Evolutionary conservation across 2,113 vertebrate genomes (phyloP).

Genomic region (Ondatra zibethicus): DNA sequence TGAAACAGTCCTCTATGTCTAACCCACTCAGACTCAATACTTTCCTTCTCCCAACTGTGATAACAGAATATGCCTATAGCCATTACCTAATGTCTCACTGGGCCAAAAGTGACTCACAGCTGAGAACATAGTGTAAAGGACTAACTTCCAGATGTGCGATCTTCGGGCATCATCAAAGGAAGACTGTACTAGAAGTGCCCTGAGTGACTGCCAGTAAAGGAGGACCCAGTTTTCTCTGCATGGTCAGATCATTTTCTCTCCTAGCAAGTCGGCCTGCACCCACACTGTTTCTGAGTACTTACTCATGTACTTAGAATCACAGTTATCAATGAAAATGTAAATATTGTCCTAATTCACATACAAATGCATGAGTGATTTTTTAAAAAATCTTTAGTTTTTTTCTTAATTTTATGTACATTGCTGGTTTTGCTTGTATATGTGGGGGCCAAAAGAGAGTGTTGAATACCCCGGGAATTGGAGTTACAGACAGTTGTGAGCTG

Average conservation of each 20-base stretch:
- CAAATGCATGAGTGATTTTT: background rate
- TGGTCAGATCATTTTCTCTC: background rate
- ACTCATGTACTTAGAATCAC: background rate
- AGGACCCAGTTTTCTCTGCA: background rate
- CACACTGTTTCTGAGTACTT: background rate
- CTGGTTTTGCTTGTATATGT: background rate
- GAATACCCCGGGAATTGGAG: background rate
- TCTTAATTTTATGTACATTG: background rate
- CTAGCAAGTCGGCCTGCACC: background rate
- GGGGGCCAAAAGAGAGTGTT: too few relatives aligned
- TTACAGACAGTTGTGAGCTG: background rate
- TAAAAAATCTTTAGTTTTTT: background rate
- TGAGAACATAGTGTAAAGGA: background rate
- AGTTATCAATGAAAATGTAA: constrained; percentile 12
- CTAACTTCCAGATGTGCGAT: background rate
- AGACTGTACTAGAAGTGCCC: background rate
- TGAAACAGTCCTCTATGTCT: background rate
- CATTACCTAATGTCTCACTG: background rate
- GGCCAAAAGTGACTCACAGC: background rate
- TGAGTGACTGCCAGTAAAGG: background rate
- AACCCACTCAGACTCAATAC: background rate
- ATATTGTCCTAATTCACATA: background rate
- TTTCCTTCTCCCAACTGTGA: background rate
- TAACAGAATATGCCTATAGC: background rate
- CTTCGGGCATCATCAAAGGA: background rate